A percentile compares a stretch with the other conserved stretches of the same genome.
phyloP scores from a whole-genome alignment of 2,113 vertebrate species.

The Illadopsis cleaveri region DNA sequence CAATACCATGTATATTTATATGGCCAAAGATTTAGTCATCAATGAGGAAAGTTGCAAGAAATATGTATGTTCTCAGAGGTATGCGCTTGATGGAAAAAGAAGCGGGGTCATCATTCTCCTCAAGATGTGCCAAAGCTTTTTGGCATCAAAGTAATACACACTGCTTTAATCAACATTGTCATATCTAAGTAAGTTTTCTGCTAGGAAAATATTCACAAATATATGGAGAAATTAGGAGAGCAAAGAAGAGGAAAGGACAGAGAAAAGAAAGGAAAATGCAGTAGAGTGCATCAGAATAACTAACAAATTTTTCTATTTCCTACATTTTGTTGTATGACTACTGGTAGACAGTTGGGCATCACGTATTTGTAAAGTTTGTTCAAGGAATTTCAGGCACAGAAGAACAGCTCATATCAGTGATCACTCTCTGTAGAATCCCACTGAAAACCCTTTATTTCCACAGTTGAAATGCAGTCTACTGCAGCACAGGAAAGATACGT shows the following conservation, averaged over 20 bases:
- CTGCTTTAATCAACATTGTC: neutral
- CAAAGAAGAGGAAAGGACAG: neutral
- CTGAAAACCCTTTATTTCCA: neutral
- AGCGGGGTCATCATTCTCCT: accelerated
- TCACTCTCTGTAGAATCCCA: neutral
- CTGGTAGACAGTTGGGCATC: neutral
- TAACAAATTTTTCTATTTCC: neutral
- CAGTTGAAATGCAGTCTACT: neutral
- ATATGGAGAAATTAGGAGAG: neutral
- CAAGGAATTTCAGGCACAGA: neutral
- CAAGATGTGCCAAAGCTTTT: neutral
- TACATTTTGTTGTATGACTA: neutral
- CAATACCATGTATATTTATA: neutral
- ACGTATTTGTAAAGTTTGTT: accelerated
- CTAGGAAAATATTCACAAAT: neutral
- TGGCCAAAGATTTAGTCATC: neutral
- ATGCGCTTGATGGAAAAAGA: neutral
- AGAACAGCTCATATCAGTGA: neutral
- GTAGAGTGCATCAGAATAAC: accelerated
- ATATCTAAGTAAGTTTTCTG: neutral
- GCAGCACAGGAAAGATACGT: neutral
- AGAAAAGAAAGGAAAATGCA: neutral
- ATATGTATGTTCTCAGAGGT: accelerated
- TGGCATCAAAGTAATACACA: neutral
- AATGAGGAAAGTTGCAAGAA: neutral